Evolutionary conservation across 2,888 invertebrate genomes (phyloP).

Genomic region (Drosophila meridiana): DNA sequence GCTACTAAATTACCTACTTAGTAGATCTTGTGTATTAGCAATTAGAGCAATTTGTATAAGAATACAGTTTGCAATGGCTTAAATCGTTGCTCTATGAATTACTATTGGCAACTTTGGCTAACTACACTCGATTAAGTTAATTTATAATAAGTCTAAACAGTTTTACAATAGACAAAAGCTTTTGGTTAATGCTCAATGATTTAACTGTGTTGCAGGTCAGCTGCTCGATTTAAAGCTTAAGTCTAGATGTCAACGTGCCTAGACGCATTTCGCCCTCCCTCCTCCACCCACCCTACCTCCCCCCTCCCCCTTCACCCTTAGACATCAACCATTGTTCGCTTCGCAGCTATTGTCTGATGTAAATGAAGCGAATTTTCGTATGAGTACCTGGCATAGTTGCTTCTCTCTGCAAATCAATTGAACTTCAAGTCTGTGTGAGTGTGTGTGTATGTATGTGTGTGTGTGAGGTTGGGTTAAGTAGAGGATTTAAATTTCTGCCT

Average conservation of each 20-base stretch:
- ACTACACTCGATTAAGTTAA: conserved; percentile 18
- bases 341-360: conserved; percentile 67
- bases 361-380: conserved; percentile 73
- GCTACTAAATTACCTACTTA: conserved; percentile 6
- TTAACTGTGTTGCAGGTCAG: conserved; percentile 50
- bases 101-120: neutral
- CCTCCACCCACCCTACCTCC: neutral
- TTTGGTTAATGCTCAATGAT: conserved; percentile 33
- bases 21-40: neutral
- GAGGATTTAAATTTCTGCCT: conserved; percentile 52
- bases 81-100: conserved; percentile 2
- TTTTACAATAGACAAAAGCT: conserved; percentile 20
- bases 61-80: neutral
- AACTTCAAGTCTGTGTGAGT: conserved; percentile 34
- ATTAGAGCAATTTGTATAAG: conserved; percentile 2
- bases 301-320: neutral
- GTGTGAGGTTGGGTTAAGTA: conserved; percentile 31
- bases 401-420: conserved; percentile 66
- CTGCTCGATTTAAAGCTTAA: conserved; percentile 34
- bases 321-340: conserved; percentile 56
- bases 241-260: conserved; percentile 10
- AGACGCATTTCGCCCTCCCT: conserved; percentile 6
- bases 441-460: conserved; percentile 14
- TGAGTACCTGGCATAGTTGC: conserved; percentile 68
- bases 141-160: conserved; percentile 5